Conservation (phyloP, 2,113 vertebrate genomes). For the Pitta sordida region DNA sequence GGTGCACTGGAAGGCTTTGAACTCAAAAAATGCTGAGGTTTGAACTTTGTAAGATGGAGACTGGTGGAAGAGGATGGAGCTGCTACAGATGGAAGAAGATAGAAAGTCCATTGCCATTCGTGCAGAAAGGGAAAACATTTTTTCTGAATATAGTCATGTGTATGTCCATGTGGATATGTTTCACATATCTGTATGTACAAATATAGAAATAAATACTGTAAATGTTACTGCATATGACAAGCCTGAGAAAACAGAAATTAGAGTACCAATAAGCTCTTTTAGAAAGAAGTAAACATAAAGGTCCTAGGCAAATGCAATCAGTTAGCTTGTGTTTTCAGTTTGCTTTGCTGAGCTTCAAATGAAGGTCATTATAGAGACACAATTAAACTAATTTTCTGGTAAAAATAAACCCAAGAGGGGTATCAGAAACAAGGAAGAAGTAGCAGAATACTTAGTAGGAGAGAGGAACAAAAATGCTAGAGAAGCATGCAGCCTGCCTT, state of each 20-base stretch:
- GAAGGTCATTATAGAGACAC: background rate
- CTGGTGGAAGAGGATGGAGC: background rate
- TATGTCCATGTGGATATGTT: background rate
- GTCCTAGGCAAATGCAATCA: background rate
- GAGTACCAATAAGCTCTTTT: background rate
- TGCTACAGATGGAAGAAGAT: background rate
- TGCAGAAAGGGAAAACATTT: background rate
- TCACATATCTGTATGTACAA: background rate
- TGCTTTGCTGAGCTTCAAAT: background rate
- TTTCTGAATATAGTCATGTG: background rate
- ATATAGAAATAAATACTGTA: background rate
- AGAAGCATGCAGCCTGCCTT: background rate
- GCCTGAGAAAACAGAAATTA: background rate
- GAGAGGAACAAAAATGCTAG: background rate
- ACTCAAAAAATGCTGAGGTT: background rate
- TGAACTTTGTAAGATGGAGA: background rate
- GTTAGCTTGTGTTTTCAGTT: background rate
- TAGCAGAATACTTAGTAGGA: background rate
- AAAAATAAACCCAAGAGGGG: background rate
- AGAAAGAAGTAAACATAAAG: background rate
- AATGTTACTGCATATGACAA: background rate
- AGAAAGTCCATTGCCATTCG: background rate
- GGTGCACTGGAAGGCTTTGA: background rate
- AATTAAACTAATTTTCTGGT: background rate
- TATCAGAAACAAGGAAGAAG: background rate